phyloP scores from a whole-genome alignment of 2,797 vertebrate genomes.

The Amniataba percoides region DNA sequence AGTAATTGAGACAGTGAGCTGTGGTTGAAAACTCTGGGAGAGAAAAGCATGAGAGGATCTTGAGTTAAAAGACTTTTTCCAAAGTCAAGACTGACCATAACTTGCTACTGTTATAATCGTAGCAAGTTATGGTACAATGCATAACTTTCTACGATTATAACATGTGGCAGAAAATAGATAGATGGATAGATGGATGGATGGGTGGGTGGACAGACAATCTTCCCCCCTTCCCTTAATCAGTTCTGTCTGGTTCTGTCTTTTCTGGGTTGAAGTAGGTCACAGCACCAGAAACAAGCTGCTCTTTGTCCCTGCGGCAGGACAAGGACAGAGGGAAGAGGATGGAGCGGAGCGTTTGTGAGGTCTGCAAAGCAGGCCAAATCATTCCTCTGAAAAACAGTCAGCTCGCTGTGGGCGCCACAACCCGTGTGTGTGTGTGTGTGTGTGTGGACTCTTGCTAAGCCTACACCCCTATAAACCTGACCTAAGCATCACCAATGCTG shows the following conservation, averaged over 20 bases:
- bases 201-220: slow-evolving; percentile 15
- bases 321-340: slow-evolving; percentile 62
- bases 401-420: slow-evolving; percentile 33
- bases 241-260: slow-evolving; percentile 62
- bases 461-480: slow-evolving; percentile 53
- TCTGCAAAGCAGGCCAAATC: slow-evolving; percentile 60
- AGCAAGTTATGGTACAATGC: too few species aligned
- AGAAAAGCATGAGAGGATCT: slow-evolving; percentile 2
- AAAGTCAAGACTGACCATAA: neutral
- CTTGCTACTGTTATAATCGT: too few species aligned
- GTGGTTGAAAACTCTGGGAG: neutral
- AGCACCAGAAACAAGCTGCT: slow-evolving; percentile 74
- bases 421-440: neutral
- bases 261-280: slow-evolving; percentile 72
- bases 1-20: neutral
- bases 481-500: slow-evolving; percentile 34
- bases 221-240: slow-evolving; percentile 47
- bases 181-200: neutral
- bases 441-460: slow-evolving; percentile 38
- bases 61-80: neutral
- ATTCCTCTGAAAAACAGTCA: slow-evolving; percentile 64
- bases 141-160: too few species aligned
- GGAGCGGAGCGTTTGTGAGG: slow-evolving; percentile 46
- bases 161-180: neutral
- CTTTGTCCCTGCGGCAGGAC: slow-evolving; percentile 76